Percentiles rank a stretch among this genome's conserved stretches.
Conservation (phyloP, 2,888 invertebrate species). For the Pocota personata region DNA sequence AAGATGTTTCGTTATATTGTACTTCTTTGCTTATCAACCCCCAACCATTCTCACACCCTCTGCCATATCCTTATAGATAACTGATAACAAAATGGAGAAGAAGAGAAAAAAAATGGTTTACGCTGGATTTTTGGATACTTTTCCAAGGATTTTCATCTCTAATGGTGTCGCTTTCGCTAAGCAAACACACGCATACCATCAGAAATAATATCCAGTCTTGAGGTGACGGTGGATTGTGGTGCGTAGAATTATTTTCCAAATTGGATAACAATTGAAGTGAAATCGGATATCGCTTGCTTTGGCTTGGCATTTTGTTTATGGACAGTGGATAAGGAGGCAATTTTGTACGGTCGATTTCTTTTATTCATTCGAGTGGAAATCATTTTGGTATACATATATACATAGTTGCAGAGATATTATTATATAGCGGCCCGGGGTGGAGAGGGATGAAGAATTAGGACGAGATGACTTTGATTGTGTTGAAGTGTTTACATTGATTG, state of each 20-base stretch:
- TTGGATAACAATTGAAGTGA: conserved; percentile 82
- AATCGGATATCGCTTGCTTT: conserved; percentile 82
- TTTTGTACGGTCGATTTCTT: conserved; percentile 72
- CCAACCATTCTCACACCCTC: not conserved
- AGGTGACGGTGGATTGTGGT: conserved; percentile 31
- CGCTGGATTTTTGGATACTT: conserved; percentile 50
- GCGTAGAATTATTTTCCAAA: conserved; percentile 76
- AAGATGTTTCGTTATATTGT: conserved; percentile 67
- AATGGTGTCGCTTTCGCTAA: not conserved
- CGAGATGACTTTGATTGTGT: conserved; percentile 13
- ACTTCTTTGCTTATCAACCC: not conserved
- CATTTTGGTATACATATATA: conserved; percentile 52
- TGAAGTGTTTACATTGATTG: conserved; percentile 33
- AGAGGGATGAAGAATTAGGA: not conserved
- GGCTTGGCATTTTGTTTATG: conserved; percentile 75
- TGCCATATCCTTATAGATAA: conserved; percentile 62
- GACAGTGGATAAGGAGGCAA: conserved; percentile 71
- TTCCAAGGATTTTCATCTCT: conserved; percentile 26
- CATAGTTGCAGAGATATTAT: not conserved
- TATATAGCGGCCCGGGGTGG: not conserved
- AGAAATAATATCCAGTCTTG: not conserved
- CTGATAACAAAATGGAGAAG: conserved; percentile 52
- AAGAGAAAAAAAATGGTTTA: conserved; percentile 16
- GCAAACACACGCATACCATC: conserved; percentile 15
- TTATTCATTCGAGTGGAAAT: conserved; percentile 68